Conservation (phyloP, 1,140 invertebrate genomes). For the Holotrichia oblita region DNA sequence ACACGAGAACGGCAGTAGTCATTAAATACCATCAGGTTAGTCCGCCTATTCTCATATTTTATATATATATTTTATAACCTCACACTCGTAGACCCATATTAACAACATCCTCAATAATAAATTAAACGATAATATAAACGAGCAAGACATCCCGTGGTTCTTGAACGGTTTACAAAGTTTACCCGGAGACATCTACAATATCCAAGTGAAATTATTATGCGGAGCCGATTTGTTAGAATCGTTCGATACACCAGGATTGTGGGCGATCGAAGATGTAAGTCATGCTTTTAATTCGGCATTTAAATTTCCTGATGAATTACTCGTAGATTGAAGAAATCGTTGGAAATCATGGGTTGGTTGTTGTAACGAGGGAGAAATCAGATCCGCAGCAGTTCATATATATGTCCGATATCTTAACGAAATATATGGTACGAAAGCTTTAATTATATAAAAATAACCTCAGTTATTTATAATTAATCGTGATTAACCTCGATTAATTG, state of each 20-base stretch:
- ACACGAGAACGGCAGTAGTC: slow-evolving; percentile 81
- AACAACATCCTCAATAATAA: slow-evolving; percentile 68
- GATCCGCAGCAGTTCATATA: no score
- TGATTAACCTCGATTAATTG: no score
- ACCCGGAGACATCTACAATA: slow-evolving; percentile 66
- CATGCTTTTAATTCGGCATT: no score
- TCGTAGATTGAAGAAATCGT: slow-evolving; percentile 79
- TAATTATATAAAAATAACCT: no score
- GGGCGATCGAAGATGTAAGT: slow-evolving; percentile 91
- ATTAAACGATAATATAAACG: slow-evolving; percentile 62
- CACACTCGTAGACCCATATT: slow-evolving; percentile 70
- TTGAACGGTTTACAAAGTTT: slow-evolving; percentile 68
- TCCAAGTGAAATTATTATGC: slow-evolving; percentile 88
- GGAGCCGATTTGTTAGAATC: slow-evolving; percentile 94
- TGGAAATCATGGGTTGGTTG: no score
- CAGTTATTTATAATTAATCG: no score
- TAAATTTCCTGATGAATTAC: no score
- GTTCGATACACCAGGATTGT: slow-evolving; percentile 88
- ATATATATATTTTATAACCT: no score
- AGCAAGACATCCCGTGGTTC: slow-evolving; percentile 71
- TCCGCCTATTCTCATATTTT: background rate
- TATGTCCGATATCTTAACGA: background rate
- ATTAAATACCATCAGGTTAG: slow-evolving; percentile 83
- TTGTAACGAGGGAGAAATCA: no score
- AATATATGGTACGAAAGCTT: no score